Evolutionary conservation across 2,113 vertebrate genomes (phyloP).

Genomic region (Pseudorasbora parva): DNA sequence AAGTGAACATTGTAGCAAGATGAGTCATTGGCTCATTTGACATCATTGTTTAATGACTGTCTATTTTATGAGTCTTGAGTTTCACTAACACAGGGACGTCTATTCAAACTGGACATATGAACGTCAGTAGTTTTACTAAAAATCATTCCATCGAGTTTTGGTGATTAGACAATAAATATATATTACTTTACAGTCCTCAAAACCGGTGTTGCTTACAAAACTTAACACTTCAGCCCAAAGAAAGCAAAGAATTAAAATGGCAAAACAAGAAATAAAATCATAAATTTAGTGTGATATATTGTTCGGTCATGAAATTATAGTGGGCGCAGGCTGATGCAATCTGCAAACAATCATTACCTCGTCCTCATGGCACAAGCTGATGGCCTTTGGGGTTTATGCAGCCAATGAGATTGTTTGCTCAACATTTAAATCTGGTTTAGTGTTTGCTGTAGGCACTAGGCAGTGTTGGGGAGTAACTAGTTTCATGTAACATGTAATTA

Average conservation of each 20-base stretch:
- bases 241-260: neutral
- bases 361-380: too few relatives aligned
- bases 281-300: too few relatives aligned
- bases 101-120: neutral
- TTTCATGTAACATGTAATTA: too few relatives aligned
- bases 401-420: too few relatives aligned
- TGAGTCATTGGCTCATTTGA: conserved; percentile 14
- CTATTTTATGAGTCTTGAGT: conserved; percentile 21
- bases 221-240: neutral
- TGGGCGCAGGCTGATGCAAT: too few relatives aligned
- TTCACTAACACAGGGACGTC: neutral
- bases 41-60: conserved; percentile 26
- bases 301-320: too few relatives aligned
- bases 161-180: neutral
- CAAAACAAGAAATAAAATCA: neutral
- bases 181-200: neutral
- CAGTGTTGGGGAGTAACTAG: too few relatives aligned
- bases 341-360: too few relatives aligned
- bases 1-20: neutral
- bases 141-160: neutral
- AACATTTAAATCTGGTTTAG: too few relatives aligned
- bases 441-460: too few relatives aligned
- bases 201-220: neutral
- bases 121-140: neutral
- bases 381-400: too few relatives aligned